Conservation (phyloP, 2,113 vertebrate species). For the Perca schrenkii region DNA sequence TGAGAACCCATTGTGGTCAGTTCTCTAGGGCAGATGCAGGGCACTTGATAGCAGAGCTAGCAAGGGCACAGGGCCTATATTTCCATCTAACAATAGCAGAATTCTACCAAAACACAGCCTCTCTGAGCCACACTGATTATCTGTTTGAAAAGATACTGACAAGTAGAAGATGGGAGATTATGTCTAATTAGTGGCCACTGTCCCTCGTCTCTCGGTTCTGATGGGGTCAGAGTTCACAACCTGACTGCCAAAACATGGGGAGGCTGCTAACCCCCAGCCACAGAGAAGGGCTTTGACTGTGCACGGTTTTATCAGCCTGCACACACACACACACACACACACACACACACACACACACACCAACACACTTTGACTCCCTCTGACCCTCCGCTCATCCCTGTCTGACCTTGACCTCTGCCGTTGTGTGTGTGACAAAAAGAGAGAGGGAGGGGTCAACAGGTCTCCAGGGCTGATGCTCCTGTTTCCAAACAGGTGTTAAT, state of each 20-base stretch:
- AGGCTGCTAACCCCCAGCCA: slow-evolving; percentile 32
- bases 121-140: slow-evolving; percentile 55
- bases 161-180: slow-evolving; percentile 76
- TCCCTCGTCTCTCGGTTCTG: slow-evolving; percentile 55
- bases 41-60: slow-evolving; percentile 39
- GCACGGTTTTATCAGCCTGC: slow-evolving; percentile 42
- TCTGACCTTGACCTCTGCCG: slow-evolving; percentile 73
- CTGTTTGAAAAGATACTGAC: slow-evolving; percentile 66
- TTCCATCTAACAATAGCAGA: slow-evolving; percentile 67
- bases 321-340: neutral
- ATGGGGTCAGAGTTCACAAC: slow-evolving; percentile 71
- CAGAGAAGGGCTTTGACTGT: slow-evolving; percentile 27
- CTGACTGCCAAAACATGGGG: slow-evolving; percentile 60
- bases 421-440: slow-evolving; percentile 53
- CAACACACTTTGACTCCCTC: slow-evolving; percentile 43
- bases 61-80: slow-evolving; percentile 46
- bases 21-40: slow-evolving; percentile 15
- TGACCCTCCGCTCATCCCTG: slow-evolving; percentile 67
- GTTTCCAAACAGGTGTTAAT: slow-evolving; percentile 67
- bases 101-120: slow-evolving; percentile 53
- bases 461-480: slow-evolving; percentile 53
- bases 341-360: slow-evolving; percentile 8
- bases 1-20: neutral
- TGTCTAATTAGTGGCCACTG: slow-evolving; percentile 74
- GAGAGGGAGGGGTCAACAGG: slow-evolving; percentile 44